Evolutionary conservation across 2,113 vertebrate genomes (phyloP).

Genomic region (Pristiophorus japonicus): DNA sequence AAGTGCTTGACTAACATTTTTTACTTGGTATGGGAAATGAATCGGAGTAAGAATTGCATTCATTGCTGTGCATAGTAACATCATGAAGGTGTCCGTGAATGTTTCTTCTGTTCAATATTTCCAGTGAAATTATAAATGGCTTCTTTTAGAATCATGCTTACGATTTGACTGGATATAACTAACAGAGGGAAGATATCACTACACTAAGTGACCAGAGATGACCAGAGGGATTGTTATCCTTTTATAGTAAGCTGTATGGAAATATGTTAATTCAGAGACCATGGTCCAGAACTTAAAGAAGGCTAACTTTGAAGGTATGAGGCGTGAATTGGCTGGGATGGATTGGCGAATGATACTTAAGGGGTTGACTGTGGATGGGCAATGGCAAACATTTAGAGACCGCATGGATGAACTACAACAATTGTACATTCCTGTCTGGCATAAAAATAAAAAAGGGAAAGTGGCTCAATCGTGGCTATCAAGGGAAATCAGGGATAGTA

Average conservation of each 20-base stretch:
- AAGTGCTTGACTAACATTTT: background rate
- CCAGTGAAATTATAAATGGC: background rate
- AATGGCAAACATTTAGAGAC: no score
- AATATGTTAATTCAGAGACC: no score
- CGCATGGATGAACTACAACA: no score
- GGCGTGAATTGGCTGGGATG: no score
- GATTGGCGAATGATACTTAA: no score
- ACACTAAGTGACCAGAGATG: background rate
- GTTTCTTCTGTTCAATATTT: background rate
- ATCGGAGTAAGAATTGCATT: background rate
- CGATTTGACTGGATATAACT: background rate
- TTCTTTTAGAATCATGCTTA: background rate
- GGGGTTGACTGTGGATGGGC: no score
- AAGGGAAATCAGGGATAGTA: no score
- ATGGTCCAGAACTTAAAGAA: no score
- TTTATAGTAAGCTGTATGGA: background rate
- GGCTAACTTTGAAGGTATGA: no score
- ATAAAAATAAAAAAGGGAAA: no score
- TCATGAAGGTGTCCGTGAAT: background rate
- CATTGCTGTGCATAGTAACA: background rate
- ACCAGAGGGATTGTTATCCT: background rate
- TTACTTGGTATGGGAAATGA: background rate
- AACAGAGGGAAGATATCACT: background rate
- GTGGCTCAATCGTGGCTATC: no score
- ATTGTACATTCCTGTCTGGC: no score